A percentile compares a stretch with the other conserved stretches of the same genome.
Conservation (phyloP, 2,888 invertebrate species). For the Leptinotarsa juncta region DNA sequence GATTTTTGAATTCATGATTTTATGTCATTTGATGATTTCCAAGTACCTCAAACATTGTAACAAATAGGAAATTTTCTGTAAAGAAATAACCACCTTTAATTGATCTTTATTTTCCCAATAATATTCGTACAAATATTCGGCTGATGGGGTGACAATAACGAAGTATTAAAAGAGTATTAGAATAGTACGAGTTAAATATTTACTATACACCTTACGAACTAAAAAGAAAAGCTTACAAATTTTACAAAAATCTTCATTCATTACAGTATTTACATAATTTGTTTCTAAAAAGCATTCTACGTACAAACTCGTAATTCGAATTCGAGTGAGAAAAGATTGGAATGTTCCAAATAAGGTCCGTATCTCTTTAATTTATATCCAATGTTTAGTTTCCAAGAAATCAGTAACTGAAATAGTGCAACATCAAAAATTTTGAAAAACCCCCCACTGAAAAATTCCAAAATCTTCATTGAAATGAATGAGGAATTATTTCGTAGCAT, state of each 20-base stretch:
- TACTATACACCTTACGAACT: constrained; percentile 46
- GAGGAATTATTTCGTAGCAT: constrained; percentile 31
- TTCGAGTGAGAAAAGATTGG: constrained; percentile 26
- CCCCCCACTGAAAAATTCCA: constrained; percentile 18
- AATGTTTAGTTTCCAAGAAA: not conserved
- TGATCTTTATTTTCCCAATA: constrained; percentile 27
- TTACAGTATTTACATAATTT: constrained; percentile 44
- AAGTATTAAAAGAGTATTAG: constrained; percentile 53
- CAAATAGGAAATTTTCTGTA: not conserved
- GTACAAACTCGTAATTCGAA: constrained; percentile 29
- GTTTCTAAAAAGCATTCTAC: constrained; percentile 39
- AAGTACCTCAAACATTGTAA: too few relatives aligned
- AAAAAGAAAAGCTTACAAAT: constrained; percentile 47
- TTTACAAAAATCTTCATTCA: constrained; percentile 47
- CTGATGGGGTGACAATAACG: constrained; percentile 32
- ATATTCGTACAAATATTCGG: constrained; percentile 37
- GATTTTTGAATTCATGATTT: too few relatives aligned
- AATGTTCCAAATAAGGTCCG: constrained; percentile 24
- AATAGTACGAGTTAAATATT: constrained; percentile 47
- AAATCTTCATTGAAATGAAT: constrained; percentile 3
- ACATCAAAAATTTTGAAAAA: too few relatives aligned
- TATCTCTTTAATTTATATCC: not conserved
- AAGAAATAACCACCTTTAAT: not conserved
- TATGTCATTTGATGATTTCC: too few relatives aligned
- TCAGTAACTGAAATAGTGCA: too few relatives aligned